phyloP scores from a whole-genome alignment of 2,888 invertebrate genomes.

The Mesochorus sp. region DNA sequence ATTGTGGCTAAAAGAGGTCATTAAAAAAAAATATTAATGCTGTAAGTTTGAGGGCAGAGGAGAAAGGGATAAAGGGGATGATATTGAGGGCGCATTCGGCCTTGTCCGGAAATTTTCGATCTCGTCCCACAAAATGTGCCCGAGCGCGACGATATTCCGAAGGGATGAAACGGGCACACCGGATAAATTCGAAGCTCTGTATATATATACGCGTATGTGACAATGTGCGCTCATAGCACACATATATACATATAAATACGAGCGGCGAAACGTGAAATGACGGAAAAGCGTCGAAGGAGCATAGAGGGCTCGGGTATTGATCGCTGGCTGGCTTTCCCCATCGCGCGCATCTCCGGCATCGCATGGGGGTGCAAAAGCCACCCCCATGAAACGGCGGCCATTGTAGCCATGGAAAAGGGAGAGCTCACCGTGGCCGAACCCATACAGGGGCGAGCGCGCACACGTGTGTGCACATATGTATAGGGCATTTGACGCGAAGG shows the following conservation, averaged over 20 bases:
- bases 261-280: conserved; percentile 14
- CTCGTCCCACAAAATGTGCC: conserved; percentile 6
- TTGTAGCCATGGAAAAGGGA: conserved; percentile 57
- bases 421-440: conserved; percentile 28
- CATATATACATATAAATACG: background rate
- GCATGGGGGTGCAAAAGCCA: conserved; percentile 72
- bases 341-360: conserved; percentile 62
- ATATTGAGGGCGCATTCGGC: conserved; percentile 2
- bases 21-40: no score
- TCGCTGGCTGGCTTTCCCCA: conserved; percentile 70
- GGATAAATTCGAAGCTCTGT: background rate
- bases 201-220: background rate
- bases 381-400: conserved; percentile 67
- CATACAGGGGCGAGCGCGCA: background rate
- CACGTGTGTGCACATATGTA: background rate
- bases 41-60: background rate
- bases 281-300: conserved; percentile 46
- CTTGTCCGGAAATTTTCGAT: conserved; percentile 1
- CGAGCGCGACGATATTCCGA: conserved; percentile 7
- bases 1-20: no score
- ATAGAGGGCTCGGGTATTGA: conserved; percentile 70
- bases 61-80: background rate
- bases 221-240: background rate
- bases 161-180: background rate
- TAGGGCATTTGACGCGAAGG: background rate